Evolutionary conservation across 2,113 vertebrate genomes (phyloP).

Genomic region (Tachysurus fulvidraco): DNA sequence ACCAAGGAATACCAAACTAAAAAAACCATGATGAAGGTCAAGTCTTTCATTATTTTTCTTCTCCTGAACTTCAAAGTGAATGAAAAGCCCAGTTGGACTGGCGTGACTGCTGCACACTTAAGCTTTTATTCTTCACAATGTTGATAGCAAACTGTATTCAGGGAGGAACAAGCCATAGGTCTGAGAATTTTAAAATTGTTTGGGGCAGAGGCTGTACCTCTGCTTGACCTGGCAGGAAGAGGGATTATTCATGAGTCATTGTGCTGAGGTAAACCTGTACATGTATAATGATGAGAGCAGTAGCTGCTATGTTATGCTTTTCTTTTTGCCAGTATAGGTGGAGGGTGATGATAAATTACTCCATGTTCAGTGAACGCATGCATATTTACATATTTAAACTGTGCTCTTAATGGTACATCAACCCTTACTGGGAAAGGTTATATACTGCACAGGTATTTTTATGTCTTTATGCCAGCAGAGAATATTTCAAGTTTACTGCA

Average conservation of each 20-base stretch:
- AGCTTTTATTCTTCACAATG: conserved; percentile 11
- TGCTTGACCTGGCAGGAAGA: background rate
- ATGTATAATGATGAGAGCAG: background rate
- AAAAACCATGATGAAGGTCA: conserved; percentile 57
- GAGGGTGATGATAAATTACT: conserved; percentile 25
- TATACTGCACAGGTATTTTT: conserved; percentile 48
- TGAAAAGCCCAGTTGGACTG: conserved; percentile 40
- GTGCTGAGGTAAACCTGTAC: background rate
- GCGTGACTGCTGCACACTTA: conserved; percentile 3
- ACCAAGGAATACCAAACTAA: conserved; percentile 56
- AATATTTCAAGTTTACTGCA: background rate
- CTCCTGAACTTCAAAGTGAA: conserved; percentile 64
- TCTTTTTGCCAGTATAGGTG: background rate
- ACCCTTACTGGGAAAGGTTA: conserved; percentile 43
- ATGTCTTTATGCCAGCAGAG: conserved; percentile 22
- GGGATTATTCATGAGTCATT: background rate
- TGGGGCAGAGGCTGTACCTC: background rate
- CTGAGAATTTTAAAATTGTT: background rate
- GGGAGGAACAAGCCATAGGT: background rate
- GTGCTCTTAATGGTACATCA: conserved; percentile 41
- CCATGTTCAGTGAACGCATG: conserved; percentile 48
- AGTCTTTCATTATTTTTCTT: conserved; percentile 62
- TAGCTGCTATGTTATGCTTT: background rate
- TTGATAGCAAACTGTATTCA: background rate
- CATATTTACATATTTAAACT: conserved; percentile 60